Base-by-base conservation (phyloP, 2,888 invertebrate species). In the Lithophane ornitopus region DNA sequence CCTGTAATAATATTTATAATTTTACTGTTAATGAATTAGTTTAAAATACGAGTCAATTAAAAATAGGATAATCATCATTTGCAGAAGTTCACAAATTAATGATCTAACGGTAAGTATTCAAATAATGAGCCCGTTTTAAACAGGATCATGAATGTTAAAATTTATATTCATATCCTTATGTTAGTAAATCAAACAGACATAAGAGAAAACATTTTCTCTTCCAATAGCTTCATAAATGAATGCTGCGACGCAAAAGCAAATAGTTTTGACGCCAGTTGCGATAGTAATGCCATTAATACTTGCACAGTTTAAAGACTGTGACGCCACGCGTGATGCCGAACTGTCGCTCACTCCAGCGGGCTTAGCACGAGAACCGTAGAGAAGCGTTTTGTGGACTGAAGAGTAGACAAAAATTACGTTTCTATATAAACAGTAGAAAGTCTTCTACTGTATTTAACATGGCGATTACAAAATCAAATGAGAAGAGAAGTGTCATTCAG, bases 11-110 rank as follows among this genome's bases (percentile, higher is more conserved):
- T 34, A n/a, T 16, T 52, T n/a, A 28, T 65, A 61, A 49, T 16
- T 16, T 16, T 22, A 73, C 80, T 58, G 44, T 52, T 65, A 0
- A 26, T 56, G 7, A 71, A 46, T 58, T 54, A n/a, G 22, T 61
- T 52, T 66, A n/a, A 49, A 26, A 26, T 56, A 56, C 49, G 39
- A 81, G 54, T 62, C 66, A 41, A 81, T 81, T 22, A 11, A 22
- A 62, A 54, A 9, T 63, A 56, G 3, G 4, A 8, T 11, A n/a
- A 34, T 49, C 16, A 56, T 34, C 56, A 72, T 80, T 63, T 41
- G 12, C 62, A 72, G 46, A 73, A 49, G 41, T 72, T 52, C 6
- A 34, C 26, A 34, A 26, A 71, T 44, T 16, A 39, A 39, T 34
- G 2, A 39, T 44, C 12, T 44, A 26, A 39, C 14, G 16, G 14